Conservation (phyloP, 1,140 invertebrate species). For the Glossosoma conforme region DNA sequence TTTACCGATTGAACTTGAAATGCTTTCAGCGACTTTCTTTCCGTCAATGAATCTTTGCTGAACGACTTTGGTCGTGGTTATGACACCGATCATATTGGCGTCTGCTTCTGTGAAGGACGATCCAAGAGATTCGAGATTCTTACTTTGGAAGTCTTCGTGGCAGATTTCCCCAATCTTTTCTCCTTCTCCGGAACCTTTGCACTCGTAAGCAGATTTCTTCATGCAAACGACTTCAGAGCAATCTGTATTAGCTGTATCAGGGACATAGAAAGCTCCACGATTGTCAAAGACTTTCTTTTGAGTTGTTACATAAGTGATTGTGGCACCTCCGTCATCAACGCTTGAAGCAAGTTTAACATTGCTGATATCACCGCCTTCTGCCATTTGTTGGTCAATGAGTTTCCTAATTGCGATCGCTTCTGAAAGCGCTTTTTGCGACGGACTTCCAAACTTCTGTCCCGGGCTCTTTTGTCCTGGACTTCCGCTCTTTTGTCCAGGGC, state of each 20-base stretch:
- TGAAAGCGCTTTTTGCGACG: constrained; percentile 44
- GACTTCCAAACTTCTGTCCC: constrained; percentile 49
- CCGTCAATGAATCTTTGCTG: constrained; percentile 50
- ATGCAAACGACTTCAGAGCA: constrained; percentile 31
- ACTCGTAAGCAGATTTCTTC: constrained; percentile 32
- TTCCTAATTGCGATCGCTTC: constrained; percentile 46
- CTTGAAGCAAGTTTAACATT: constrained; percentile 32
- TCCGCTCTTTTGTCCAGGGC: constrained; percentile 46
- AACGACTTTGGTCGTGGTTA: constrained; percentile 52
- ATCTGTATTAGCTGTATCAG: constrained; percentile 30
- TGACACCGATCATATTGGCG: constrained; percentile 45
- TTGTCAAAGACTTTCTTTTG: constrained; percentile 48
- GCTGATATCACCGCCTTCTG: constrained; percentile 43
- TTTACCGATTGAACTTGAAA: constrained; percentile 44
- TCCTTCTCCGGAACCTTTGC: constrained; percentile 31
- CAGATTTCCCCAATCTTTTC: not conserved
- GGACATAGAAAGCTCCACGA: constrained; percentile 46
- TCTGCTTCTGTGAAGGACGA: constrained; percentile 33
- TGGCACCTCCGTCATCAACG: constrained; percentile 15
- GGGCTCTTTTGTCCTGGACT: constrained; percentile 46
- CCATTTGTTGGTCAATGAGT: constrained; percentile 48
- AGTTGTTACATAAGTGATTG: constrained; percentile 42
- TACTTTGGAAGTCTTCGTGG: not conserved
- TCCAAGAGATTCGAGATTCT: constrained; percentile 4
- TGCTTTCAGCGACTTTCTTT: constrained; percentile 52